These are phyloP conservation scores for Drosophila tsacasi DNA, from an alignment of 1,140 invertebrate species.

Conservation along the genomic window DNA sequence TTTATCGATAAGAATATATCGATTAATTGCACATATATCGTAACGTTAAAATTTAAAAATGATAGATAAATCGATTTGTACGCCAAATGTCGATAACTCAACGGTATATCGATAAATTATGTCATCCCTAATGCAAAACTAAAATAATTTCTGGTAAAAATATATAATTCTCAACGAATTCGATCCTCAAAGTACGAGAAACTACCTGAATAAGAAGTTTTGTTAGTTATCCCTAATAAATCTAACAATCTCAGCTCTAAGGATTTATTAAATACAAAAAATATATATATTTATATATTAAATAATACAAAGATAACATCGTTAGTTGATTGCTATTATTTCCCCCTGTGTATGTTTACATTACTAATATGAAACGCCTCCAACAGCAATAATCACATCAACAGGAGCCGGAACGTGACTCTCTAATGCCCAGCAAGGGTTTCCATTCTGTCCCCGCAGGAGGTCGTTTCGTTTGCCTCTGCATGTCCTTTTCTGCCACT, in stretches of 20 bases:
- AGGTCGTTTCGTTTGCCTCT: conserved; percentile 12
- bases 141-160: too few relatives aligned
- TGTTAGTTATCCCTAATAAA: not conserved
- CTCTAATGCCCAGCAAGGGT: conserved; percentile 71
- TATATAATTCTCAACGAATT: not conserved
- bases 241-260: too few relatives aligned
- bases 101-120: not conserved
- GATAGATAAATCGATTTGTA: too few relatives aligned
- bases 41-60: too few relatives aligned
- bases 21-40: too few relatives aligned
- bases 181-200: not conserved
- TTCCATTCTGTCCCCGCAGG: conserved; percentile 23
- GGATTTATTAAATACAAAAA: too few relatives aligned
- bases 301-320: not conserved
- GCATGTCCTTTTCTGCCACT: conserved; percentile 46
- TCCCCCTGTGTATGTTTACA: conserved; percentile 64
- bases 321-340: not conserved
- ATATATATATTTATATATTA: not conserved
- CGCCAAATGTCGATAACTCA: too few relatives aligned
- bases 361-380: conserved; percentile 75
- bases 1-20: too few relatives aligned
- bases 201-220: not conserved
- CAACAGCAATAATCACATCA: conserved; percentile 59
- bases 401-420: conserved; percentile 58
- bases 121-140: too few relatives aligned